Percentiles rank a stretch among this genome's conserved stretches.
Evolutionary conservation across 1,140 invertebrate genomes (phyloP).

Genomic region (Cataglyphis hispanica): DNA sequence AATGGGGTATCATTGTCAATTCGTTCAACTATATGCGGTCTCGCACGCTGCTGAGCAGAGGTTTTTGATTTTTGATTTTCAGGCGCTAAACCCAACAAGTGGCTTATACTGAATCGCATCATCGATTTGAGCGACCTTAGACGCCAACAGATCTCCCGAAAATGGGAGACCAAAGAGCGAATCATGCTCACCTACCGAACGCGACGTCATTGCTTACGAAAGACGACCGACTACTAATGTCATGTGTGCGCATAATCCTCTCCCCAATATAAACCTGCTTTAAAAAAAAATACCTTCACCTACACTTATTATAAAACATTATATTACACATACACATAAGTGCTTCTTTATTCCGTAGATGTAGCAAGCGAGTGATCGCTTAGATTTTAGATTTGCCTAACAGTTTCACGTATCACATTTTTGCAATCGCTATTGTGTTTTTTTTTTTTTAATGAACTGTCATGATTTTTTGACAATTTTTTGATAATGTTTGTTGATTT

Average conservation of each 20-base stretch:
- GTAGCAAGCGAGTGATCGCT: neutral
- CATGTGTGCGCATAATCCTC: neutral
- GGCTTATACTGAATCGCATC: slow-evolving; percentile 81
- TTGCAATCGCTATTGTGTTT: neutral
- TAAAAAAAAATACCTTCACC: neutral
- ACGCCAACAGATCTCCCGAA: slow-evolving; percentile 82
- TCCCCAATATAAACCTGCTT: slow-evolving; percentile 15
- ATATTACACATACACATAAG: neutral
- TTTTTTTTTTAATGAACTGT: neutral
- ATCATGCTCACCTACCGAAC: slow-evolving; percentile 58
- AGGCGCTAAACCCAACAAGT: slow-evolving; percentile 82
- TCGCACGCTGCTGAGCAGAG: slow-evolving; percentile 68
- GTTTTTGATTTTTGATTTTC: slow-evolving; percentile 81
- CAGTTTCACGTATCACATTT: neutral
- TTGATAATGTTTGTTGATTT: neutral
- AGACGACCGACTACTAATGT: slow-evolving; percentile 52
- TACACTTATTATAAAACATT: neutral
- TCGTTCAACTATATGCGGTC: slow-evolving; percentile 1
- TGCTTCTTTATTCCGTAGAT: neutral
- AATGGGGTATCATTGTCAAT: slow-evolving; percentile 34
- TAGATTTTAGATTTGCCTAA: neutral
- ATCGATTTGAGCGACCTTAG: slow-evolving; percentile 83
- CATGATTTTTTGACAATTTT: neutral
- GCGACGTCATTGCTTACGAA: slow-evolving; percentile 71
- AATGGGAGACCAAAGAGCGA: slow-evolving; percentile 82